These are phyloP conservation scores for Trissolcus basalis DNA, from an alignment of 1,140 invertebrate genomes.

Conservation along the genomic window DNA sequence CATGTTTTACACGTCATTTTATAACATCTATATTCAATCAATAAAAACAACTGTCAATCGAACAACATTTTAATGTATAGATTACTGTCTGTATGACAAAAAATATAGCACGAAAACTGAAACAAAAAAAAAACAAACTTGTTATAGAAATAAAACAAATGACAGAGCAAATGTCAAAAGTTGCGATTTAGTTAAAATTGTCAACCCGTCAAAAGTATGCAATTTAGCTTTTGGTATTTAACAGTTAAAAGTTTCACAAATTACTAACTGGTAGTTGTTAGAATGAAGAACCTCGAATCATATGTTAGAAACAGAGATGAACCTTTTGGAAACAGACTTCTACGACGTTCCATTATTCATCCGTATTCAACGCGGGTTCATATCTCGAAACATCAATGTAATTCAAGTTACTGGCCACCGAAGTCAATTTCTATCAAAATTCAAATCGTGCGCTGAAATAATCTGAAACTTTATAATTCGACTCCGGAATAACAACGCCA, in stretches of 20 bases:
- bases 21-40: conserved; percentile 54
- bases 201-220: no score
- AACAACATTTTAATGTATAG: no score
- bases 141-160: no score
- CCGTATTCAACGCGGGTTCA: conserved; percentile 45
- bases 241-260: conserved; percentile 12
- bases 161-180: no score
- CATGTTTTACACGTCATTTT: conserved; percentile 64
- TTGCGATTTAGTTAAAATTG: no score
- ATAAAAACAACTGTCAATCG: conserved; percentile 15
- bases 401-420: conserved; percentile 49
- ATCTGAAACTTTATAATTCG: conserved; percentile 54
- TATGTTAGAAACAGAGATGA: conserved; percentile 9
- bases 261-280: conserved; percentile 8
- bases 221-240: no score
- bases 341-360: conserved; percentile 48
- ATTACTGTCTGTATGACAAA: no score
- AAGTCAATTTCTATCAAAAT: conserved; percentile 54
- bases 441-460: conserved; percentile 55
- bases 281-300: conserved; percentile 11
- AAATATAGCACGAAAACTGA: no score
- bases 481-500: conserved; percentile 50
- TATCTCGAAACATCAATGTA: conserved; percentile 57
- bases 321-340: conserved; percentile 35
- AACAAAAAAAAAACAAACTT: no score